phyloP scores from a whole-genome alignment of 2,888 invertebrate genomes.

The Acanthosepion esculentum region DNA sequence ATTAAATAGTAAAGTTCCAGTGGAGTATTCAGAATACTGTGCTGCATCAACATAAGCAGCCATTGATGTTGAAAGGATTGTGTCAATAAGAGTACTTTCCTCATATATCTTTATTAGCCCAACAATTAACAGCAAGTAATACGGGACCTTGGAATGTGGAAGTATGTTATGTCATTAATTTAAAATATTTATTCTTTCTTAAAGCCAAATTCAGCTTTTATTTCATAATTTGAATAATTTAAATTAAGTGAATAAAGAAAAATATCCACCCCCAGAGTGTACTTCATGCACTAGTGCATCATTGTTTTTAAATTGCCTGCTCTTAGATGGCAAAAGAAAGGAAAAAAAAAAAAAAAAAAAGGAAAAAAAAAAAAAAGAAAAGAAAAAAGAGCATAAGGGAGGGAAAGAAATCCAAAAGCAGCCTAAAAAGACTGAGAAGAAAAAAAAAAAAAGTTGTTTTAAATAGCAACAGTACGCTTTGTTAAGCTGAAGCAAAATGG shows the following conservation, averaged over 20 bases:
- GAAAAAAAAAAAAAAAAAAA: not conserved
- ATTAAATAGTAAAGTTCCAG: not conserved
- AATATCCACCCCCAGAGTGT: not conserved
- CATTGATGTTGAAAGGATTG: conserved; percentile 33
- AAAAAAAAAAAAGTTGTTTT: not conserved
- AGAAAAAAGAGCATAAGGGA: no score
- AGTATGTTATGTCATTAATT: not conserved
- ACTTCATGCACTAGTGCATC: not conserved
- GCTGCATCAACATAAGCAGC: conserved; percentile 20
- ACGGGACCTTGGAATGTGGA: not conserved
- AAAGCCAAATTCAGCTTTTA: not conserved
- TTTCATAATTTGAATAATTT: not conserved
- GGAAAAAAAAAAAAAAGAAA: no score
- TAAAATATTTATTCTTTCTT: not conserved
- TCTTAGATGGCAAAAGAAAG: not conserved
- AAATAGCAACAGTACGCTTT: conserved; percentile 16
- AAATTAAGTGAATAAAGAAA: not conserved
- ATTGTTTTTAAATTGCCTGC: not conserved
- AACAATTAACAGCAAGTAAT: conserved; percentile 33
- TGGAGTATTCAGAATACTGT: conserved; percentile 3
- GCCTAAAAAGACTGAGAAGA: not conserved
- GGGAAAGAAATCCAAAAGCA: not conserved
- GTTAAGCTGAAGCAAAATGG: conserved; percentile 11
- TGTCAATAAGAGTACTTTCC: not conserved
- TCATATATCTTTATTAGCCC: not conserved